Base-by-base conservation (phyloP, 2,888 invertebrate genomes). In the Ophion ellenae region DNA sequence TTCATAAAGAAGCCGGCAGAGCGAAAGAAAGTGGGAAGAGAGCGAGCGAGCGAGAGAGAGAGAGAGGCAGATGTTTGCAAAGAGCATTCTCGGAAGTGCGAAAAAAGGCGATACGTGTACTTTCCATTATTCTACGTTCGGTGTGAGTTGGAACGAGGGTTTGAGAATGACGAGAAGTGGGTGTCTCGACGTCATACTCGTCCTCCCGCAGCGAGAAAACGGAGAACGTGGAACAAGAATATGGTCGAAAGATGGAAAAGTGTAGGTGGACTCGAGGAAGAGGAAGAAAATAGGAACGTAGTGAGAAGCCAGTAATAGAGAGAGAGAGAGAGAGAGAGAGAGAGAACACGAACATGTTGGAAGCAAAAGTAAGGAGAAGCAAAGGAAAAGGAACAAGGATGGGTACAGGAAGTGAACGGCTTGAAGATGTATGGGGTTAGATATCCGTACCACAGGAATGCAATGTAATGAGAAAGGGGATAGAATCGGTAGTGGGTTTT, bases 81-180 rank as follows among this genome's bases (percentile, higher is more conserved):
- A n/a, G 28, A 63, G 47, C 67, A 81, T 81, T n/a, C 63, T 63
- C n/a, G 75, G 40, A 61, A 70, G 63, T 53, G 70, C 63, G n/a
- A 69, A 32, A 57, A 81, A 75, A 67, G 67, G 81, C 40, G 53
- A 81, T 69, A 61, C 75, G 76, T 89, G 91, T 92, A 92, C 91
- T 91, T 93, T 93, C 92, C 92, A 93, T 93, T 93, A 75, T 93
- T 92, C 92, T 90, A 76, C 90, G 90, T 81, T 89, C 76, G 83
- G 88, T 81, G 84, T 87, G 87, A 87, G 87, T 67, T 59, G 80
- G 73, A 53, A 80, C 14, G 61, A n/a, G 69, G 20, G 74, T 57
- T 77, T 77, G 81, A 78, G 87, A 81, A 81, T 24, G 71, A 69
- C 63, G 82, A 85, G 74, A 78, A 79, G 83, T 64, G 69, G 84